Conservation (phyloP, 2,113 vertebrate species). For the Neodon shergylaensis region DNA sequence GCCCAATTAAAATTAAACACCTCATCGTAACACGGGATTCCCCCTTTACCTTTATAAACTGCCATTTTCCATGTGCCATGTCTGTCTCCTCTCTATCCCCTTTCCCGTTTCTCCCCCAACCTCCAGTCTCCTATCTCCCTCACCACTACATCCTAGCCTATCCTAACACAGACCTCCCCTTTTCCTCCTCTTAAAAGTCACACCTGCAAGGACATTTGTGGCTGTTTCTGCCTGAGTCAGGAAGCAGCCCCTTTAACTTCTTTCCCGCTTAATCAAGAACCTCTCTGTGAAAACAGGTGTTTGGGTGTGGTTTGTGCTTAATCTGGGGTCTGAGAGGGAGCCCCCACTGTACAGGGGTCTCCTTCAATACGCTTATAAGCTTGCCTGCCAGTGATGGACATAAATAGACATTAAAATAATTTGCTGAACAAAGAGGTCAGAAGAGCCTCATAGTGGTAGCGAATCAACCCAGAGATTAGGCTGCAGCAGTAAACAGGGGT, state of each 20-base stretch:
- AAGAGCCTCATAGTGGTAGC: background rate
- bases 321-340: background rate
- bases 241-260: background rate
- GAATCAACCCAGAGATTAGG: slow-evolving; percentile 38
- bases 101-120: no score
- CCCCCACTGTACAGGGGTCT: background rate
- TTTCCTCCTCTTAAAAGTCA: background rate
- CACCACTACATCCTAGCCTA: background rate
- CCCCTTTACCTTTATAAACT: background rate
- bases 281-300: background rate
- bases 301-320: background rate
- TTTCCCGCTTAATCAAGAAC: background rate
- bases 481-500: background rate
- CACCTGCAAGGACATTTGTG: background rate
- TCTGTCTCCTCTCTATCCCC: background rate
- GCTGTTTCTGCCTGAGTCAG: background rate
- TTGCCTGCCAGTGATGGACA: background rate
- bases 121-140: background rate
- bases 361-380: background rate
- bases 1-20: background rate
- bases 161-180: background rate
- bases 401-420: slow-evolving; percentile 29
- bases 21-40: background rate
- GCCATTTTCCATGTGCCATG: background rate
- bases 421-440: slow-evolving; percentile 20